Evolutionary conservation across 2,113 vertebrate species (phyloP).

Genomic region (Cyanoderma ruficeps): DNA sequence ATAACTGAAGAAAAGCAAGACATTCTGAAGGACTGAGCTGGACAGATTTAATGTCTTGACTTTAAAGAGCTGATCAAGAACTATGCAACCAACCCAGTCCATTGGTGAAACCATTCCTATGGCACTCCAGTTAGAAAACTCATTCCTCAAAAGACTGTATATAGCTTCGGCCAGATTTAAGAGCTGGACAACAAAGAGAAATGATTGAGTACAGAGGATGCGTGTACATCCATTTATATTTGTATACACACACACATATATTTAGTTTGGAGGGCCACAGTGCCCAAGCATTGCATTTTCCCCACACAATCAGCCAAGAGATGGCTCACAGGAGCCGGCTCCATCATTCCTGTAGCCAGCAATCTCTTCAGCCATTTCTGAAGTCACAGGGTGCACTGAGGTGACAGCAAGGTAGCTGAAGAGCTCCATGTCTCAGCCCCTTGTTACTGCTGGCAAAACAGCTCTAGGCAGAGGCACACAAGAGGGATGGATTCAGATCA

Average conservation of each 20-base stretch:
- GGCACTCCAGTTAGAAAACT: neutral
- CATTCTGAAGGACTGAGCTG: neutral
- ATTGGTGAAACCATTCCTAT: neutral
- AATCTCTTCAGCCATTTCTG: neutral
- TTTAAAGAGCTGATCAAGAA: neutral
- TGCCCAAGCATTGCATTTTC: neutral
- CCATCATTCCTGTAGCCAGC: neutral
- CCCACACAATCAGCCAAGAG: neutral
- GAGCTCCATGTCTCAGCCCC: neutral
- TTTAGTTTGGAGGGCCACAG: neutral
- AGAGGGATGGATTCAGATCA: neutral
- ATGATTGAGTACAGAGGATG: neutral
- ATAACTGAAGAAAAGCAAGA: neutral
- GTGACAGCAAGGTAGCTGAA: neutral
- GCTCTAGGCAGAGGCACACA: neutral
- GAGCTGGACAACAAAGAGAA: neutral
- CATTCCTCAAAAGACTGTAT: neutral
- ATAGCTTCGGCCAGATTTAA: neutral
- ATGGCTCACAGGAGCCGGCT: neutral
- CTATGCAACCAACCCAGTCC: neutral
- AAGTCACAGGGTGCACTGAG: neutral
- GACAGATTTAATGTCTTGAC: neutral
- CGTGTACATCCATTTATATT: neutral
- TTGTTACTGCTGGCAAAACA: neutral
- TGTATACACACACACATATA: fast-evolving